Base-by-base conservation (phyloP, 2,113 vertebrate species). In the Balaeniceps rex region DNA sequence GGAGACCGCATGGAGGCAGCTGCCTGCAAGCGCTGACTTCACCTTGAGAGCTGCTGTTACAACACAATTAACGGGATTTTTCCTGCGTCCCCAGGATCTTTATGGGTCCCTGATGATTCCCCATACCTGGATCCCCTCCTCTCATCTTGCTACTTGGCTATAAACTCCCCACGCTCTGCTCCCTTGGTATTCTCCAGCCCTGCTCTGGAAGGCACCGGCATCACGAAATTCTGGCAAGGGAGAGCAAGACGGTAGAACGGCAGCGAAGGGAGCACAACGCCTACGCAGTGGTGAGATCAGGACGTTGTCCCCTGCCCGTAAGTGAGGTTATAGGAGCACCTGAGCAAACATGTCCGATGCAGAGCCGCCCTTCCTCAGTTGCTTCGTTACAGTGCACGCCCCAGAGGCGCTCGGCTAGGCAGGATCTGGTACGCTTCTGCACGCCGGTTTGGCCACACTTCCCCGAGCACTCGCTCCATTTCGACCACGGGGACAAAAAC, bases 381-480 rank as follows among this genome's bases (percentile, higher is more conserved):
- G 97, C 97, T 42, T 99, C 99, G 12, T 58, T 98, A 78, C 99
- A 99, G 89, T 98, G 97, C 10, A 94, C 69, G 5, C 98, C 97
- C 97, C 96, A 98, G 82, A 97, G 19, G 6, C 34, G 97, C 93
- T 96, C 98, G 12, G 98, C 97, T 22, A 98, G 94, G 97, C 99
- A 99, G 78, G 83, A 98, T 85, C 99, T 99, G 68, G 98, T 98
- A 36, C 99, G 99, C 77, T 98, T 97, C 97, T 99, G 99, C 74
- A 99, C 98, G 1, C 99, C 99, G 1, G 98, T 97, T 84, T 98
- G 98, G 78, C 98, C 99, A 77, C 99, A 99, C 71, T 97, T 94
- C 14, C 98, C 99, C 22, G 99, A 98, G 79, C 99, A 99, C 55
- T 97, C 96, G 3, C 98, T 99, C 99, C 99, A 99, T 74, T 98